Evolutionary conservation across 2,797 vertebrate genomes (phyloP).

Genomic region (Alfaro cultratus): DNA sequence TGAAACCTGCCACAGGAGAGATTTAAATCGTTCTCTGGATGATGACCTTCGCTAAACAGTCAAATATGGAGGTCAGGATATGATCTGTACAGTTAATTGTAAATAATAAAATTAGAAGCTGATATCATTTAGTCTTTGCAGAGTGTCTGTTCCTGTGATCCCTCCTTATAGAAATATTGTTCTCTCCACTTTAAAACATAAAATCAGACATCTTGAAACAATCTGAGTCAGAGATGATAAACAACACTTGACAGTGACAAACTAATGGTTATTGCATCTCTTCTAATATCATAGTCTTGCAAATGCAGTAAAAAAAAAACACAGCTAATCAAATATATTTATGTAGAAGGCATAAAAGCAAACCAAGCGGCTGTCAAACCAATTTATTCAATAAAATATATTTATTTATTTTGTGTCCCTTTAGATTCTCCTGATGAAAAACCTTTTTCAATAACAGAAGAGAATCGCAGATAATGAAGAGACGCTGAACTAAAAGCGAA

Average conservation of each 20-base stretch:
- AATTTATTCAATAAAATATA: background rate
- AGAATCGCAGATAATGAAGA: conserved; percentile 13
- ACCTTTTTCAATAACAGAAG: conserved; percentile 13
- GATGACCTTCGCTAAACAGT: background rate
- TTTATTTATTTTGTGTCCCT: background rate
- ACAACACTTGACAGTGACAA: background rate
- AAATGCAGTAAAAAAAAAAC: background rate
- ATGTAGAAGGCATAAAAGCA: background rate
- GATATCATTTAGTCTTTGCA: background rate
- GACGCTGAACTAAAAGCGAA: conserved; percentile 16
- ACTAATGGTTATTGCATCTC: background rate
- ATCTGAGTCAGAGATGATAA: background rate
- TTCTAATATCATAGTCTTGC: background rate
- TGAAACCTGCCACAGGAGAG: background rate
- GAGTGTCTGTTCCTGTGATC: background rate
- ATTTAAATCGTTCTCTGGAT: background rate
- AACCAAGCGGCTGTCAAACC: background rate
- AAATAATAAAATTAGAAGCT: background rate
- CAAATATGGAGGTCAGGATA: background rate
- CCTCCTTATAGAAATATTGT: background rate
- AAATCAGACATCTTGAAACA: background rate
- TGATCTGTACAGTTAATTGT: background rate
- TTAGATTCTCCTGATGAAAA: conserved; percentile 16
- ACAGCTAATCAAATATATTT: conserved; percentile 1
- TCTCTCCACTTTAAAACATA: background rate